These are phyloP conservation scores for Montipora cactus DNA, from an alignment of 64 coral and sea anemone genomes.

Conservation along the genomic window DNA sequence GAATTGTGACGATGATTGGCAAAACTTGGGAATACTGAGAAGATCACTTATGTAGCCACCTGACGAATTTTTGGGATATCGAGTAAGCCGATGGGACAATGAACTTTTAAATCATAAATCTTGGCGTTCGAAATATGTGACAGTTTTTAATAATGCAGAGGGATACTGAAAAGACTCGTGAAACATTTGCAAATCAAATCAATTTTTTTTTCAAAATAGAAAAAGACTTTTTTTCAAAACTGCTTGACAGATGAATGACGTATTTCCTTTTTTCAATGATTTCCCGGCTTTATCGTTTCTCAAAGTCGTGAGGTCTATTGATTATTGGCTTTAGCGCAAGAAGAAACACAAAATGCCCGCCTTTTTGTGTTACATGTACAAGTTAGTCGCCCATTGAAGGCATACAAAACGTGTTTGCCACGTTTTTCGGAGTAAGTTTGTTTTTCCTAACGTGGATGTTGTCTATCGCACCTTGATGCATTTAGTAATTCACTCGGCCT, in stretches of 20 bases:
- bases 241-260: background rate
- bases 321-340: background rate
- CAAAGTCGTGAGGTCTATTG: background rate
- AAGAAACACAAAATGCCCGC: slow-evolving; percentile 22
- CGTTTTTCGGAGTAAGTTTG: background rate
- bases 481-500: background rate
- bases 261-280: background rate
- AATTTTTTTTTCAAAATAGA: background rate
- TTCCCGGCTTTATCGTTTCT: background rate
- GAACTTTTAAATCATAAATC: slow-evolving; percentile 42
- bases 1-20: background rate
- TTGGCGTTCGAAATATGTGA: slow-evolving; percentile 14
- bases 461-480: slow-evolving; percentile 10
- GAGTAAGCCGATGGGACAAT: background rate
- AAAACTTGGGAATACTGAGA: background rate
- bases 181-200: slow-evolving; percentile 48
- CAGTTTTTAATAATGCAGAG: background rate
- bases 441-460: slow-evolving; percentile 1
- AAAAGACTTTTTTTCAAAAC: no score
- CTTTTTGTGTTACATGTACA: slow-evolving; percentile 14
- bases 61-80: background rate
- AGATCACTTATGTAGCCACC: slow-evolving; percentile 29
- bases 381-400: background rate
- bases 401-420: background rate
- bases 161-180: background rate